phyloP scores from a whole-genome alignment of 2,113 vertebrate species.

The Tonatia bakeri region DNA sequence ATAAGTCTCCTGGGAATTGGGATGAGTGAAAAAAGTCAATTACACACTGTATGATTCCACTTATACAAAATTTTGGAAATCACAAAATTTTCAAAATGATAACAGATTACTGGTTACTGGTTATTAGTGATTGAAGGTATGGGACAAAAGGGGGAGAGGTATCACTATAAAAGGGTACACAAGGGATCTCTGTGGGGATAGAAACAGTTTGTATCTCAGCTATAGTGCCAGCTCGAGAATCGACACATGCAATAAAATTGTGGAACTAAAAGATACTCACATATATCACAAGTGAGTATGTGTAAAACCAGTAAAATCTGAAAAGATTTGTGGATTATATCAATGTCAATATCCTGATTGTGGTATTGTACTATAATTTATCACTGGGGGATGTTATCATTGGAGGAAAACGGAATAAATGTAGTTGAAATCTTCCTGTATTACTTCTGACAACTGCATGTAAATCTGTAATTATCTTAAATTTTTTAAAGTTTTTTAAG shows the following conservation, averaged over 20 bases:
- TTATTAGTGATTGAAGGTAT: background rate
- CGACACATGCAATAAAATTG: background rate
- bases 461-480: background rate
- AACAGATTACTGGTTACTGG: background rate
- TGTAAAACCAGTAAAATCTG: background rate
- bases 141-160: background rate
- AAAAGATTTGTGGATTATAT: background rate
- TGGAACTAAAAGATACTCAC: background rate
- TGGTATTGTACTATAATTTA: background rate
- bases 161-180: background rate
- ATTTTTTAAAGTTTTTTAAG: background rate
- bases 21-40: background rate
- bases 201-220: background rate
- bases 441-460: background rate
- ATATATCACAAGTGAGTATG: background rate
- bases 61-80: background rate
- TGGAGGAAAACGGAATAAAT: background rate
- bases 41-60: background rate
- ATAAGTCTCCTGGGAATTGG: background rate
- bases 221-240: background rate
- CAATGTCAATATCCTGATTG: background rate
- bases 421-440: background rate
- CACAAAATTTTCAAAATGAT: background rate
- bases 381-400: background rate
- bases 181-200: background rate